A percentile compares a stretch with the other conserved stretches of the same genome.
phyloP scores from a whole-genome alignment of 2,113 vertebrate species.

The Vulpes lagopus region DNA sequence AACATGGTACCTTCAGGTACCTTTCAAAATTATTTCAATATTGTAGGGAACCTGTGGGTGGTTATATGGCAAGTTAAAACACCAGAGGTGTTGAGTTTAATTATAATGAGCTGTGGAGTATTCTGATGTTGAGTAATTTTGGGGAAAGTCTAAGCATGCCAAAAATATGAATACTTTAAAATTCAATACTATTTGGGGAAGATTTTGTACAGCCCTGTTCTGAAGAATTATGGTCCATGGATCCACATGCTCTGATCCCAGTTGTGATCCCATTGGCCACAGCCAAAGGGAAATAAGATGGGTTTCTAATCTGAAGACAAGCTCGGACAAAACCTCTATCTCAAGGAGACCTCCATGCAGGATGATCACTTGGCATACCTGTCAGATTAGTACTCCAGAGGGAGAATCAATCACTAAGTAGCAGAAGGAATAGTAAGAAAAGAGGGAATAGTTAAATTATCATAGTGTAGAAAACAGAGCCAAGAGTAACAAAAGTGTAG shows the following conservation, averaged over 20 bases:
- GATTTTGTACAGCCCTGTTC: neutral
- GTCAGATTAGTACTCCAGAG: fast-evolving
- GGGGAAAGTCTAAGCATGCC: neutral
- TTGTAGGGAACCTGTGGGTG: too few species aligned
- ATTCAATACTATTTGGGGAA: neutral
- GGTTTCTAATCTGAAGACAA: neutral
- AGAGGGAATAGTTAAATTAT: fast-evolving
- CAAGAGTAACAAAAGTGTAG: fast-evolving
- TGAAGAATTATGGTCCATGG: neutral
- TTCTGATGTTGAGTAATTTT: neutral
- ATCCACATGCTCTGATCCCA: neutral
- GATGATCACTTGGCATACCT: neutral
- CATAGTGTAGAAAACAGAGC: neutral
- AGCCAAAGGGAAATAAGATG: neutral
- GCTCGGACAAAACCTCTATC: neutral
- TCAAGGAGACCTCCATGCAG: fast-evolving
- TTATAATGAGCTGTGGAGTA: neutral
- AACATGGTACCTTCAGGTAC: fast-evolving
- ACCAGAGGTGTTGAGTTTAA: neutral
- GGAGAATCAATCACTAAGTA: too few species aligned
- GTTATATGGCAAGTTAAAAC: neutral
- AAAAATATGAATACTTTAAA: neutral
- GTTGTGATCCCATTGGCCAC: neutral
- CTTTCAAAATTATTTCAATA: neutral
- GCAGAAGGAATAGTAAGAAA: neutral